Evolutionary conservation across 2,888 invertebrate genomes (phyloP).

Genomic region (Cylloceria caligata): DNA sequence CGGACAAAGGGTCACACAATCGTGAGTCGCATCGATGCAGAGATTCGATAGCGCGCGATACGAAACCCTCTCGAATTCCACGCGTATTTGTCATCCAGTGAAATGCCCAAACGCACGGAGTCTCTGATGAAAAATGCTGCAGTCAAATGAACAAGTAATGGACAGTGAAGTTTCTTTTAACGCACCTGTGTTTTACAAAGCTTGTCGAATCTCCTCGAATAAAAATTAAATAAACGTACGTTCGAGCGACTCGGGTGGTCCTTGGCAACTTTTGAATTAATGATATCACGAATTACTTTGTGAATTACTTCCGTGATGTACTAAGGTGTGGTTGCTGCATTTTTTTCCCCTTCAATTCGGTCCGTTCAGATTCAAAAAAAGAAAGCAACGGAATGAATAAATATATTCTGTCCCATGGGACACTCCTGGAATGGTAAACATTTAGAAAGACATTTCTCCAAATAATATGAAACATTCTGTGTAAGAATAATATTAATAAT

Average conservation of each 20-base stretch:
- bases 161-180: slow-evolving; percentile 6
- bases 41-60: slow-evolving; percentile 31
- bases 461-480: too few relatives aligned
- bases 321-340: too few relatives aligned
- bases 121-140: slow-evolving; percentile 21
- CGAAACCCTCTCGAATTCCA: slow-evolving; percentile 54
- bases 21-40: background rate
- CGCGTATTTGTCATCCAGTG: slow-evolving; percentile 38
- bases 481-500: too few relatives aligned
- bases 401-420: too few relatives aligned
- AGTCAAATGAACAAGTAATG: slow-evolving; percentile 1
- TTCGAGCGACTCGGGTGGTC: slow-evolving; percentile 1
- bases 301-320: slow-evolving; percentile 13
- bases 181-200: slow-evolving; percentile 24
- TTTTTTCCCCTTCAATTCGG: too few relatives aligned
- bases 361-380: too few relatives aligned
- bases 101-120: slow-evolving; percentile 30
- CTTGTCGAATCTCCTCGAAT: background rate
- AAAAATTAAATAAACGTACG: background rate
- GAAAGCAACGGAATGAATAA: too few relatives aligned
- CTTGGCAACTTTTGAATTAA: background rate
- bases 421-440: too few relatives aligned
- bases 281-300: slow-evolving; percentile 3
- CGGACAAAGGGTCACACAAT: background rate
- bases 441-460: too few relatives aligned